These are phyloP conservation scores for Trachelus troglodyta DNA, from an alignment of 2,888 invertebrate species.

Conservation along the genomic window DNA sequence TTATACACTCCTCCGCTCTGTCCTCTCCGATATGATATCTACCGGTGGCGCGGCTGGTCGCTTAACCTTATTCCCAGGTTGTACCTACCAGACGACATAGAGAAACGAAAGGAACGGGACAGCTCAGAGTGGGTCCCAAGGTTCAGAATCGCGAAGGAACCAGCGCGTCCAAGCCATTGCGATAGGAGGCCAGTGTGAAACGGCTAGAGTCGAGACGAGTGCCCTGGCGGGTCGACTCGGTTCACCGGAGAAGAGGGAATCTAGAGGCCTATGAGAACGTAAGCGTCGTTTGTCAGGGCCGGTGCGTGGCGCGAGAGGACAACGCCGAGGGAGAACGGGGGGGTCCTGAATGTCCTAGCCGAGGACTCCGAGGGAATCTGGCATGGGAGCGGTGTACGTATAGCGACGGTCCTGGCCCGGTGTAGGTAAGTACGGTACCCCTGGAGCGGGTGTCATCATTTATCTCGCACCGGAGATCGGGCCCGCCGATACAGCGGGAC, in stretches of 20 bases:
- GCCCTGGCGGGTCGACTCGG: background rate
- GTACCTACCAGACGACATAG: constrained; percentile 29
- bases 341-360: constrained; percentile 5
- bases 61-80: constrained; percentile 42
- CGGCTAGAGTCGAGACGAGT: background rate
- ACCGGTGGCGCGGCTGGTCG: constrained; percentile 27
- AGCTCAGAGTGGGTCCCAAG: background rate
- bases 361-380: background rate
- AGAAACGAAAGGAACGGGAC: background rate
- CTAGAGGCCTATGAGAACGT: background rate
- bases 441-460: constrained; percentile 70
- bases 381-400: constrained; percentile 9
- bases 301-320: background rate
- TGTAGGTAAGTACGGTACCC: constrained; percentile 64
- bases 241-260: constrained; percentile 6
- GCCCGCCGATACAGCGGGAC: constrained; percentile 72
- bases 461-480: constrained; percentile 72
- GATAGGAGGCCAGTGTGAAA: background rate
- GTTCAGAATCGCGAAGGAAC: constrained; percentile 10
- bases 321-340: background rate
- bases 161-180: constrained; percentile 5
- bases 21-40: constrained; percentile 59
- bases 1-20: constrained; percentile 53
- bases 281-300: constrained; percentile 20
- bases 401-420: constrained; percentile 34